Conservation (phyloP, 2,797 vertebrate genomes). For the Phaenicophaeus curvirostris region DNA sequence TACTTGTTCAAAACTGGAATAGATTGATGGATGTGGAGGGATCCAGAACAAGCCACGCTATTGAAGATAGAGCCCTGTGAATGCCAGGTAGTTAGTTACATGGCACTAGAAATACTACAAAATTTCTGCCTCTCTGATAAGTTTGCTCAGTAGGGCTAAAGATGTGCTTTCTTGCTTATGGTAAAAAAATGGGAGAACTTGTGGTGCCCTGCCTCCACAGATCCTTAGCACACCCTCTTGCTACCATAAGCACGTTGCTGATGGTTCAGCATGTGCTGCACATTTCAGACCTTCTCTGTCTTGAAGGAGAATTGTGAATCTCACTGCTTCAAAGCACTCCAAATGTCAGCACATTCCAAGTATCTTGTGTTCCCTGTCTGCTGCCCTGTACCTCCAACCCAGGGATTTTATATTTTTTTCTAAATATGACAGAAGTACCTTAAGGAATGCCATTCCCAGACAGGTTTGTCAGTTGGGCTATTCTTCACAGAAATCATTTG, state of each 20-base stretch:
- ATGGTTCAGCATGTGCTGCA: background rate
- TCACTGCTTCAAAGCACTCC: background rate
- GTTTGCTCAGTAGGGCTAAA: background rate
- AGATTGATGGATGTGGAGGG: background rate
- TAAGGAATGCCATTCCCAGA: background rate
- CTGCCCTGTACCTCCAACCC: background rate
- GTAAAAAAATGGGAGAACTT: background rate
- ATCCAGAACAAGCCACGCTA: background rate
- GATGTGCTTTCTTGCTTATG: background rate
- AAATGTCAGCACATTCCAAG: background rate
- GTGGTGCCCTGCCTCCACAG: background rate
- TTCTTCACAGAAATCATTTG: background rate
- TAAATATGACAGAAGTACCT: background rate
- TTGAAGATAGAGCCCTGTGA: background rate
- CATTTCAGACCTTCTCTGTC: background rate
- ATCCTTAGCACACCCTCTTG: background rate
- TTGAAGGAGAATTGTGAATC: background rate
- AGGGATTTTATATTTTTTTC: background rate
- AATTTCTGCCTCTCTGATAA: background rate
- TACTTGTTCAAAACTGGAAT: background rate
- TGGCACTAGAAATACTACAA: background rate
- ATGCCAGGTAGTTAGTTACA: background rate
- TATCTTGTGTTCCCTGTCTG: background rate
- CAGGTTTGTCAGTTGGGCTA: background rate
- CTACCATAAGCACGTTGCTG: background rate